Evolutionary conservation across 1,140 invertebrate species (phyloP).

Genomic region (Polypedilum vanderplanki): DNA sequence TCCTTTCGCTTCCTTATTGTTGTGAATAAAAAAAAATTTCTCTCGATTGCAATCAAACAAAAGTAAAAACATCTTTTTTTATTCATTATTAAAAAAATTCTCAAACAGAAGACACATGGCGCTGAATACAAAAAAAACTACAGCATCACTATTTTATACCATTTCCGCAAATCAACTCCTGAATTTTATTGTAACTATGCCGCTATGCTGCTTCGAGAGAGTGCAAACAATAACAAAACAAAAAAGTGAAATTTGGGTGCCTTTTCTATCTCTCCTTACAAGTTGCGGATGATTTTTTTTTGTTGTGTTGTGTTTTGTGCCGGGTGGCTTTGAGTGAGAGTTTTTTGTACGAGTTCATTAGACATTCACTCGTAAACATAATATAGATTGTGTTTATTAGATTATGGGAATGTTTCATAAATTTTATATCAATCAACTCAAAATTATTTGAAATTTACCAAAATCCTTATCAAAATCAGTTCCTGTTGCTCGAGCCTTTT

Average conservation of each 20-base stretch:
- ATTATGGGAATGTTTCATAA: too few species aligned
- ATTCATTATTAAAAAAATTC: slow-evolving; percentile 12
- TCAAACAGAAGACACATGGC: slow-evolving; percentile 4
- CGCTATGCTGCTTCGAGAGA: neutral
- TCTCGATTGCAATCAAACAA: neutral
- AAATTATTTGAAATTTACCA: too few species aligned
- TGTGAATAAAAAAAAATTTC: neutral
- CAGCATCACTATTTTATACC: neutral
- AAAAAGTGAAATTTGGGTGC: slow-evolving; percentile 25
- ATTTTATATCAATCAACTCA: too few species aligned
- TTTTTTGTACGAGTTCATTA: neutral
- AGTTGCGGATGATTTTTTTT: too few species aligned
- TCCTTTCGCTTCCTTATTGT: slow-evolving; percentile 8
- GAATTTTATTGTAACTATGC: neutral
- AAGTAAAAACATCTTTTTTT: slow-evolving; percentile 27
- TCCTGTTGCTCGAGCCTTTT: too few species aligned
- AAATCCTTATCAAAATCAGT: too few species aligned
- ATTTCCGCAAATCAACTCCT: slow-evolving; percentile 26
- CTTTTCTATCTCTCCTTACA: neutral
- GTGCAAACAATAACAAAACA: neutral
- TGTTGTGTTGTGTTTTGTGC: neutral
- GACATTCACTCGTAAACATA: too few species aligned
- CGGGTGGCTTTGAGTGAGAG: slow-evolving; percentile 25
- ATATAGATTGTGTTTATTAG: too few species aligned
- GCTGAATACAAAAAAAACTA: neutral